Conservation (phyloP, 2,113 vertebrate species). For the Grallaria varia region DNA sequence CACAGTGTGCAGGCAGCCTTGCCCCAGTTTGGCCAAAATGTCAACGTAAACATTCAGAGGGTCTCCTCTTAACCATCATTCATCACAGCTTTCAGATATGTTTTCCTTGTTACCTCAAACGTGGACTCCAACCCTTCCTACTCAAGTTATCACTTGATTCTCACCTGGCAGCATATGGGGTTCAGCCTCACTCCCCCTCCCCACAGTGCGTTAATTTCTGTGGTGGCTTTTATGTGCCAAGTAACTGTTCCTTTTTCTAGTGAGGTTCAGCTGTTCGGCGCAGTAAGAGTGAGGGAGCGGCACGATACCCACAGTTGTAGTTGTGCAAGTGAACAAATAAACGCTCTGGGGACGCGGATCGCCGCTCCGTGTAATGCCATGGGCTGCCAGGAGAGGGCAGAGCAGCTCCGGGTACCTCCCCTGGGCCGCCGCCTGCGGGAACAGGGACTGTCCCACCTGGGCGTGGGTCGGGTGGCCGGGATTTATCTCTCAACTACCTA, state of each 20-base stretch:
- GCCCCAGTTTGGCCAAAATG: background rate
- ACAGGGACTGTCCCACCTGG: fast-evolving
- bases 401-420: background rate
- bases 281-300: background rate
- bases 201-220: background rate
- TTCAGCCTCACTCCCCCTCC: background rate
- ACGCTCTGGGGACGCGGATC: fast-evolving
- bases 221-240: background rate
- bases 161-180: fast-evolving
- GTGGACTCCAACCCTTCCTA: background rate
- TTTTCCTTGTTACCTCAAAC: background rate
- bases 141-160: background rate
- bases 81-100: background rate
- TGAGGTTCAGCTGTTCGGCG: background rate
- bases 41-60: background rate
- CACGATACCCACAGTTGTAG: background rate
- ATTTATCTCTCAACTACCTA: fast-evolving
- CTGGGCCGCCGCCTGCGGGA: background rate
- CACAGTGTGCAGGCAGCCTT: background rate
- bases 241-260: background rate
- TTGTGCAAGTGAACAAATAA: background rate
- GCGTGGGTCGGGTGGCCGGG: fast-evolving
- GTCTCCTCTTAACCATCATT: background rate
- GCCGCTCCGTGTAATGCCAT: fast-evolving
- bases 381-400: background rate